These are phyloP conservation scores for Abrostola triplasia DNA, from an alignment of 2,888 invertebrate species.

Conservation along the genomic window DNA sequence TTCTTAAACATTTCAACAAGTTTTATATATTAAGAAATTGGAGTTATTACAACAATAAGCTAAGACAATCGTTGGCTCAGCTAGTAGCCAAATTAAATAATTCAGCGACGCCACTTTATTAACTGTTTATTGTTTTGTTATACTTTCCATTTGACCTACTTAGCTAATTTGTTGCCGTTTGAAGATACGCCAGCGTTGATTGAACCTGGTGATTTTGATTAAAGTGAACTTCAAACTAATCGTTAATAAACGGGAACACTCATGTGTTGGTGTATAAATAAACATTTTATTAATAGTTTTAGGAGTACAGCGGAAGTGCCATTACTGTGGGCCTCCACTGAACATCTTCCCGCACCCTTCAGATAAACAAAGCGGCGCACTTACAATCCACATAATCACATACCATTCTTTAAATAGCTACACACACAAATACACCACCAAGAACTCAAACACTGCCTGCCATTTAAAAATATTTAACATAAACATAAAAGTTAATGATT, in stretches of 20 bases:
- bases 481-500: slow-evolving; percentile 51
- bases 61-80: too few species aligned
- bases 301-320: slow-evolving; percentile 66
- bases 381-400: slow-evolving; percentile 74
- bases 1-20: too few species aligned
- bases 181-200: slow-evolving; percentile 20
- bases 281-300: slow-evolving; percentile 55
- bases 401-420: slow-evolving; percentile 79
- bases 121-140: slow-evolving; percentile 38
- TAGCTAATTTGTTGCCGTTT: slow-evolving; percentile 26
- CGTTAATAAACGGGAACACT: slow-evolving; percentile 21
- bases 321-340: slow-evolving; percentile 67
- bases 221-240: slow-evolving; percentile 36
- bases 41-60: too few species aligned
- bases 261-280: slow-evolving; percentile 49
- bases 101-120: slow-evolving; percentile 32
- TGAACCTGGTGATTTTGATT: slow-evolving; percentile 26
- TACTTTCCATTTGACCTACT: slow-evolving; percentile 58
- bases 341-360: slow-evolving; percentile 77
- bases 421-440: slow-evolving; percentile 58
- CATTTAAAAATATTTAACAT: slow-evolving; percentile 51
- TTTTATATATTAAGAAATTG: too few species aligned
- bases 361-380: slow-evolving; percentile 81
- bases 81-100: neutral
- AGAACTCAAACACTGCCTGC: slow-evolving; percentile 56